Conservation (phyloP, 2,797 vertebrate genomes). For the Rhinella marina region DNA sequence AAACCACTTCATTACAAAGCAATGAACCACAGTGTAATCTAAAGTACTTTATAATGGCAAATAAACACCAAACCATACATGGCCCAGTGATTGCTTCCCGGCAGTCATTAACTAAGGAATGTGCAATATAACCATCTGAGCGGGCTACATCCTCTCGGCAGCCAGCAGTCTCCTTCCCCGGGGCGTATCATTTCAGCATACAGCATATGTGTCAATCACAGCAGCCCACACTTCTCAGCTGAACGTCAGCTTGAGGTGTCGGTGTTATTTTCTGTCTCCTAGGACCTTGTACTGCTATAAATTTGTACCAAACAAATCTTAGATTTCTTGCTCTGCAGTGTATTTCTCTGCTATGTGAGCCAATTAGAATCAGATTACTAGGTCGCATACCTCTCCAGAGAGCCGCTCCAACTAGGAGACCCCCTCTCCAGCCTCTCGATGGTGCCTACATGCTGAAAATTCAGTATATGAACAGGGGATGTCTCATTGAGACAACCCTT, state of each 20-base stretch:
- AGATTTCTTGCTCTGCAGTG: neutral
- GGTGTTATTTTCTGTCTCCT: conserved; percentile 7
- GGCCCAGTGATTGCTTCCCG: conserved; percentile 32
- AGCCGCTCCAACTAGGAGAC: neutral
- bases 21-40: conserved; percentile 30
- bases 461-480: neutral
- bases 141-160: conserved; percentile 31
- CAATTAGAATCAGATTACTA: neutral
- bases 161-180: conserved; percentile 28
- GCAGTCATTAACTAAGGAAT: conserved; percentile 48
- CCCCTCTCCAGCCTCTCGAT: neutral
- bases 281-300: conserved; percentile 1
- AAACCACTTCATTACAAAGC: conserved; percentile 20
- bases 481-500: neutral
- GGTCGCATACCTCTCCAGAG: neutral
- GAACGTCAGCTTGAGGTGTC: neutral
- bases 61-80: conserved; percentile 41
- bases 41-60: conserved; percentile 42
- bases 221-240: neutral
- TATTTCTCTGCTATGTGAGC: neutral
- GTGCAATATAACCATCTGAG: conserved; percentile 40
- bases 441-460: neutral
- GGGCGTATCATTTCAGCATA: conserved; percentile 44
- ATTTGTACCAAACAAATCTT: neutral
- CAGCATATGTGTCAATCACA: conserved; percentile 33